phyloP scores from a whole-genome alignment of 2,888 invertebrate genomes.

The Oscheius sp. region DNA sequence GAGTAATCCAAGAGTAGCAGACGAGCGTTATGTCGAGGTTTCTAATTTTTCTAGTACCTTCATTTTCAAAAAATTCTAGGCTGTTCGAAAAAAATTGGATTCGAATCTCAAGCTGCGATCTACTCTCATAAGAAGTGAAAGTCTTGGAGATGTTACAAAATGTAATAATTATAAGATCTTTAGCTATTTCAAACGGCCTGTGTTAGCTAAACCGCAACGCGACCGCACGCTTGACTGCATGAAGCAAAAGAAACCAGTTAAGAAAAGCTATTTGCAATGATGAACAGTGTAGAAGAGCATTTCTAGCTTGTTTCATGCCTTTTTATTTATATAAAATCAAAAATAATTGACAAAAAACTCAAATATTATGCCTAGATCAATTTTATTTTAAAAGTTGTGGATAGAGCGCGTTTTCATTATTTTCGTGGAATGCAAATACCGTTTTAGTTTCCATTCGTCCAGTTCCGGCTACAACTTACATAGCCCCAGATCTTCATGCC shows the following conservation, averaged over 20 bases:
- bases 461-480: conserved; percentile 27
- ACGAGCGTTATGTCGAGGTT: conserved; percentile 37
- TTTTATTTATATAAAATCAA: too few species aligned
- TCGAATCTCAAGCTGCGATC: conserved; percentile 6
- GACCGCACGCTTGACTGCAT: conserved; percentile 9
- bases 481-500: neutral
- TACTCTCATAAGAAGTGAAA: conserved; percentile 10
- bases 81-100: conserved; percentile 5
- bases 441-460: conserved; percentile 1
- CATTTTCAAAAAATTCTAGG: neutral
- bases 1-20: conserved; percentile 38
- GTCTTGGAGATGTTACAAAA: conserved; percentile 5
- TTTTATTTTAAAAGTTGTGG: neutral
- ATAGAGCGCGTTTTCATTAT: neutral
- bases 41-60: neutral
- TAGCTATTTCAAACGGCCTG: neutral
- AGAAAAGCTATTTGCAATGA: too few species aligned
- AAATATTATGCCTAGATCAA: neutral
- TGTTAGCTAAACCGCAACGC: conserved; percentile 5
- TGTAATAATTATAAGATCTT: neutral
- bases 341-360: neutral
- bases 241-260: neutral
- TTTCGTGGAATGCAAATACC: neutral
- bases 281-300: too few species aligned
- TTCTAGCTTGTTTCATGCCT: too few species aligned